A percentile compares a stretch with the other conserved stretches of the same genome.
Evolutionary conservation across 2,888 invertebrate genomes (phyloP).

Genomic region (Spilosoma lubricipeda): DNA sequence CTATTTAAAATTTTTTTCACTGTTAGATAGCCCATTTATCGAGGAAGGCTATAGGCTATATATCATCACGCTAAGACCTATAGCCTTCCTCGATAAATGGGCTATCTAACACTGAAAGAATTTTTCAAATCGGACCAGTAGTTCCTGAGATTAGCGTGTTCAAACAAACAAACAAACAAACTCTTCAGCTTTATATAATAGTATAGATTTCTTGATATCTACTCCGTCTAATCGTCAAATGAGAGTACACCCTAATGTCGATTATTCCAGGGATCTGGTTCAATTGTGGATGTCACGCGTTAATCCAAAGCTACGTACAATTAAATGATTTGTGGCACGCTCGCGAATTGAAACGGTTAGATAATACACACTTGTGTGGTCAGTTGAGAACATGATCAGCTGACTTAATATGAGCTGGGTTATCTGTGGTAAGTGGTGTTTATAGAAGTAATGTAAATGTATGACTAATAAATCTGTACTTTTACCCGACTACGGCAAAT

Average conservation of each 20-base stretch:
- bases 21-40: no score
- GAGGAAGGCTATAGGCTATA: no score
- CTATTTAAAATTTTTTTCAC: no score
- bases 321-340: slow-evolving; percentile 50
- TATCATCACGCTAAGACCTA: no score
- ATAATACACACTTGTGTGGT: slow-evolving; percentile 6
- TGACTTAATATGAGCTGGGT: neutral
- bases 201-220: neutral
- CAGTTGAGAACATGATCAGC: neutral
- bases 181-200: no score
- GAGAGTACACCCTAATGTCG: neutral
- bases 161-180: no score
- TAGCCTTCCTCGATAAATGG: no score
- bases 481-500: no score
- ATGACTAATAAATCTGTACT: neutral
- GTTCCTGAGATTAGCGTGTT: no score
- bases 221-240: neutral
- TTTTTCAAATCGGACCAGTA: no score
- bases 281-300: slow-evolving; percentile 42
- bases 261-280: slow-evolving; percentile 19
- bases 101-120: no score
- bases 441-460: neutral
- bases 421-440: neutral
- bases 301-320: slow-evolving; percentile 44
- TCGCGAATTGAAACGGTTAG: slow-evolving; percentile 19